Percentiles rank a stretch among this genome's conserved stretches.
These are phyloP conservation scores for Tanypteryx hageni DNA, from an alignment of 2,888 invertebrate species.

Conservation along the genomic window DNA sequence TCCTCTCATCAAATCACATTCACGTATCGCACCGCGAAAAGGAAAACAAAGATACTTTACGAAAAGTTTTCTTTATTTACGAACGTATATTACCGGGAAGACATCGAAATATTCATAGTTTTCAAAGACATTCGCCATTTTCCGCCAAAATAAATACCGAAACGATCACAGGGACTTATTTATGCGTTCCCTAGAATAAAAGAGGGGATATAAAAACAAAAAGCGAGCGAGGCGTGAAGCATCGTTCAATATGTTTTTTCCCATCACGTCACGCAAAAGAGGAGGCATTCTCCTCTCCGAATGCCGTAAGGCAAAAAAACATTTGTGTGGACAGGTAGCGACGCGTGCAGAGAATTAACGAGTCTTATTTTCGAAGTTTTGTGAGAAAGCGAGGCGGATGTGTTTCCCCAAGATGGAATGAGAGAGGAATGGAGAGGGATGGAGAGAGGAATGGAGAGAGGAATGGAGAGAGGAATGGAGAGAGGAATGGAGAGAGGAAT, in stretches of 20 bases:
- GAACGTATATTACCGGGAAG: background rate
- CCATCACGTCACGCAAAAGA: constrained; percentile 40
- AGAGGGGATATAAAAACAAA: background rate
- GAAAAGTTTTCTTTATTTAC: background rate
- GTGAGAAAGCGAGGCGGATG: constrained; percentile 51
- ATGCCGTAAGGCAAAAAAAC: background rate
- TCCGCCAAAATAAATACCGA: background rate
- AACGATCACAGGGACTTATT: background rate
- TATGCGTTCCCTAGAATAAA: background rate
- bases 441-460: background rate
- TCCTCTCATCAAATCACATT: background rate
- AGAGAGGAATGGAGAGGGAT: too few relatives aligned
- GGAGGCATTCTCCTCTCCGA: background rate
- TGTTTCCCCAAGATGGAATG: background rate
- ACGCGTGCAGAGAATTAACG: constrained; percentile 55
- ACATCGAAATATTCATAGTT: background rate
- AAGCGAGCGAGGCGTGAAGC: constrained; percentile 36
- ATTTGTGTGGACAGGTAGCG: background rate
- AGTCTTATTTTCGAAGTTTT: constrained; percentile 52
- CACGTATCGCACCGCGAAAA: background rate
- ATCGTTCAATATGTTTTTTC: constrained; percentile 37
- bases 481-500: background rate
- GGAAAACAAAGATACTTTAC: background rate
- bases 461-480: background rate
- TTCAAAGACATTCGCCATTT: constrained; percentile 2